phyloP scores from a whole-genome alignment of 2,797 vertebrate species.

The Betta splendens region DNA sequence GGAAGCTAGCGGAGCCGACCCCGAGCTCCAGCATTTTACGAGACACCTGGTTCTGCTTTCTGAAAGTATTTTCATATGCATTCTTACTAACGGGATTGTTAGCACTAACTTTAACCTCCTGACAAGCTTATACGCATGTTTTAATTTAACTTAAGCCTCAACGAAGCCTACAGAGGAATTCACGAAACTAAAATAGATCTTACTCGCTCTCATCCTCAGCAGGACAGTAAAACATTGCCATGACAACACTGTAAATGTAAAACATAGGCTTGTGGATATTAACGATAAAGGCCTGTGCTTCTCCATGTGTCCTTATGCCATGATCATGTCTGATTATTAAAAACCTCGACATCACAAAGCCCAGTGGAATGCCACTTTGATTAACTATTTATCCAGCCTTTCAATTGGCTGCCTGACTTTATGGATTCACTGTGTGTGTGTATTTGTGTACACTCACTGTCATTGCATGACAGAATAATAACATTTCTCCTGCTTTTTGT shows the following conservation, averaged over 20 bases:
- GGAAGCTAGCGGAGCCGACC: slow-evolving; percentile 36
- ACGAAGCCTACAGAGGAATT: slow-evolving; percentile 13
- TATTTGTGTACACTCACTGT: slow-evolving; percentile 1
- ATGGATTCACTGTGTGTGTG: slow-evolving; percentile 56
- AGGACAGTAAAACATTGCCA: slow-evolving; percentile 12
- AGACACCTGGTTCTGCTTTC: neutral
- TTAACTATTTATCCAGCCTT: slow-evolving; percentile 45
- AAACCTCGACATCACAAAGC: slow-evolving; percentile 7
- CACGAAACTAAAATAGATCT: slow-evolving; percentile 26
- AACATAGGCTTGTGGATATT: slow-evolving; percentile 20
- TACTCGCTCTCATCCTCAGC: neutral
- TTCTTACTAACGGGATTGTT: neutral
- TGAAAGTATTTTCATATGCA: neutral
- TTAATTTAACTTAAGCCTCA: slow-evolving; percentile 2
- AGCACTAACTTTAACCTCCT: no score
- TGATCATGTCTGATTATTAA: slow-evolving; percentile 21
- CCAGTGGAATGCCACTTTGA: slow-evolving; percentile 15
- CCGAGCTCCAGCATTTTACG: slow-evolving; percentile 26
- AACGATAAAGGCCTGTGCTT: slow-evolving; percentile 7
- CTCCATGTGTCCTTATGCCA: neutral
- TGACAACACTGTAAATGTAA: slow-evolving; percentile 25
- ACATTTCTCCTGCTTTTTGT: no score
- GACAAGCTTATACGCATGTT: neutral
- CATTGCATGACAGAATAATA: no score
- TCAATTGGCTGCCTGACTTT: slow-evolving; percentile 60